Evolutionary conservation across 2,113 vertebrate genomes (phyloP).

Genomic region (Macheiramphus alcinus): DNA sequence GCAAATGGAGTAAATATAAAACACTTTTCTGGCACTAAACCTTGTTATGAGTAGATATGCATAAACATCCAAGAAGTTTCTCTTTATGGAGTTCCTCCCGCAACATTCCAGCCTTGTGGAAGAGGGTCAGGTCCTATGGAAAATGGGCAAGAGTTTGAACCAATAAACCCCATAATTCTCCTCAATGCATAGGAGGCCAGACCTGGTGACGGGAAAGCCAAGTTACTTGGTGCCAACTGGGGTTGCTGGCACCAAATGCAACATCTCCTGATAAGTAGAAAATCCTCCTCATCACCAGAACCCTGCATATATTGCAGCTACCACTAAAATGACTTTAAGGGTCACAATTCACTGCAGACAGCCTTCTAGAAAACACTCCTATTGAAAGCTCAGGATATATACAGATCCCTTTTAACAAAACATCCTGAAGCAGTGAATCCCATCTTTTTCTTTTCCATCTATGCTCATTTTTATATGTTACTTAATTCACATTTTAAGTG

Average conservation of each 20-base stretch:
- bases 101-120: background rate
- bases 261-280: background rate
- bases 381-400: background rate
- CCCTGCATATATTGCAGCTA: background rate
- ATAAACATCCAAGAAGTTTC: slow-evolving; percentile 1
- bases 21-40: background rate
- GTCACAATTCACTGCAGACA: background rate
- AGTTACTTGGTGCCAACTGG: background rate
- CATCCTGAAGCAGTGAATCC: background rate
- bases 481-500: background rate
- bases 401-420: background rate
- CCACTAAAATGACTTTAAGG: background rate
- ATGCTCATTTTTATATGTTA: background rate
- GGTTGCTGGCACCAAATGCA: background rate
- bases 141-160: background rate
- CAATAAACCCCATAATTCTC: background rate
- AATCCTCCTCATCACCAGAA: background rate
- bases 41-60: background rate
- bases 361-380: background rate
- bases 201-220: background rate
- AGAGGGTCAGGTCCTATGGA: background rate
- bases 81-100: background rate
- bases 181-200: background rate
- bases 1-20: slow-evolving; percentile 13
- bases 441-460: background rate